Evolutionary conservation across 2,888 invertebrate genomes (phyloP).

Genomic region (Agrochola litura): DNA sequence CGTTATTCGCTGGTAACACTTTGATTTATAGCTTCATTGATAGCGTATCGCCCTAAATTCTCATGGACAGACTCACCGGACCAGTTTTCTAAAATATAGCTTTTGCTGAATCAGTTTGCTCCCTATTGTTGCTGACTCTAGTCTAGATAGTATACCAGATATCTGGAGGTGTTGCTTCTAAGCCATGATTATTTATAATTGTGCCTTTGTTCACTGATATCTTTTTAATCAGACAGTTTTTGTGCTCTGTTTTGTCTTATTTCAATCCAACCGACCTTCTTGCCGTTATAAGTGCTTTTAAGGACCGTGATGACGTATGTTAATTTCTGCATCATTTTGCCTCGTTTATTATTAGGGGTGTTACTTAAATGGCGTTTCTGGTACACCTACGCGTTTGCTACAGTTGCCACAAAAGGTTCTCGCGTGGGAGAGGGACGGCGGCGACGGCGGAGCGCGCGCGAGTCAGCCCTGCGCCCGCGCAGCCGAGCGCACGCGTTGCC

Average conservation of each 20-base stretch:
- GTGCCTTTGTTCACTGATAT: conserved; percentile 30
- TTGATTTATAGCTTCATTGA: conserved; percentile 77
- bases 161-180: conserved; percentile 20
- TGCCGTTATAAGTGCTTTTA: conserved; percentile 37
- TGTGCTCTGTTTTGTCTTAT: conserved; percentile 15
- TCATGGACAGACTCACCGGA: conserved; percentile 69
- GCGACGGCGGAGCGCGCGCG: conserved; percentile 70
- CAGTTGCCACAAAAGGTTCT: conserved; percentile 77
- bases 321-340: conserved; percentile 47
- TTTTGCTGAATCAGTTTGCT: conserved; percentile 50
- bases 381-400: conserved; percentile 83
- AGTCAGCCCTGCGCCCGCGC: conserved; percentile 87
- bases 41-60: conserved; percentile 77
- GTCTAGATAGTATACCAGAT: conserved; percentile 2
- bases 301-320: conserved; percentile 36
- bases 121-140: conserved; percentile 14
- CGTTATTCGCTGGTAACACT: conserved; percentile 66
- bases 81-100: conserved; percentile 76
- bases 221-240: conserved; percentile 21
- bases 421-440: conserved; percentile 80
- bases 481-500: conserved; percentile 80
- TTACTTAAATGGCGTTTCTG: conserved; percentile 85
- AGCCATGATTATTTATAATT: conserved; percentile 21
- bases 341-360: conserved; percentile 74
- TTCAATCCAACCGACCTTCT: conserved; percentile 44